Base-by-base conservation (phyloP, 1,140 invertebrate genomes). In the Leptinotarsa defecta region DNA sequence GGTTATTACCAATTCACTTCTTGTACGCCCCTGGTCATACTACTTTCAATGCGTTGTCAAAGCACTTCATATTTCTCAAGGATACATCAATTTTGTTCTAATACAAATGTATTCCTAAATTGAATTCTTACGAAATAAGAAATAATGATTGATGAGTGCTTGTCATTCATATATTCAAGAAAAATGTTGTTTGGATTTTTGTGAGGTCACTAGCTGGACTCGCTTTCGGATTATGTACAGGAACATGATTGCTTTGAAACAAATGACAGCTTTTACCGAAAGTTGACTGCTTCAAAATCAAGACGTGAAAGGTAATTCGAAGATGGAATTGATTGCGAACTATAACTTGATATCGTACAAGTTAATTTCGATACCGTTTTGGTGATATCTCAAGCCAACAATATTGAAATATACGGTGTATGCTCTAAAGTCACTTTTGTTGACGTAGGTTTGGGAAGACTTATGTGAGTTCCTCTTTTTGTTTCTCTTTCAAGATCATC, bases 61-160 rank as follows among this genome's bases (percentile, higher is more conserved):
- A 68, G 19, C 65, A 57, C 52, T 57, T 57, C 52, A 57, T 57
- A n/a, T 57, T 57, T 57, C 24, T 68, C 65, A 68, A 68, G 65
- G 65, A 68, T 68, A 68, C 22, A 20, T 20, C 63, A 27, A 27
- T 65, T 22, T 20, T 22, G 24, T 68, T 24, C 34, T 17, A 43
- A 68, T 68, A 43, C 22, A 68, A 68, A 34, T 27, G 65, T 34
- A 68, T 27, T 57, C 52, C 52, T 57, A 57, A 57, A 57, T 57
- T 57, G 52, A 57, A 57, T 57, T n/a, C 52, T 57, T 57, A 43
- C 22, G 65, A 43, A 68, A 24, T 68, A 43, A 24, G 65, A 68
- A 68, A 68, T 68, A 68, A 68, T 68, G 65, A 68, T 68, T 68
- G 65, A 68, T 68, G 65, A 68, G 65, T 34, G 34, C 22, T 68